A percentile compares a stretch with the other conserved stretches of the same genome.
These are phyloP conservation scores for Odocoileus virginianus DNA, from an alignment of 2,113 vertebrate genomes.

Conservation along the genomic window DNA sequence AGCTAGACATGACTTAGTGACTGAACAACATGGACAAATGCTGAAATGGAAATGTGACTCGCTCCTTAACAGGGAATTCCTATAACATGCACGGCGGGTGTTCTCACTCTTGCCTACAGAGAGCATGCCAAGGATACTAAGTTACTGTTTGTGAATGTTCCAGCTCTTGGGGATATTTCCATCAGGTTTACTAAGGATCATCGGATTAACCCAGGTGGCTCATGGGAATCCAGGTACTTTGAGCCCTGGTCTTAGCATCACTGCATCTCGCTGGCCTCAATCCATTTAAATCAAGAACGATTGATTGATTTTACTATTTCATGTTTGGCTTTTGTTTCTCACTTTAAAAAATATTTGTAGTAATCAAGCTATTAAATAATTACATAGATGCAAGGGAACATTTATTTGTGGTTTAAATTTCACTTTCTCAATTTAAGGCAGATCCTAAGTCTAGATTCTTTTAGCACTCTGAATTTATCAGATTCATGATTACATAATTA, in stretches of 20 bases:
- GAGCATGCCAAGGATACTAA: background rate
- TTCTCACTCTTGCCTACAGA: background rate
- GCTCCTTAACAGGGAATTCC: background rate
- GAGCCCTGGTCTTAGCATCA: background rate
- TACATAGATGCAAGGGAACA: background rate
- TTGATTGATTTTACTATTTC: background rate
- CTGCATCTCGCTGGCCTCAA: background rate
- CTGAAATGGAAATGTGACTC: background rate
- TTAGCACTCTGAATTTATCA: background rate
- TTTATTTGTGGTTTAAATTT: background rate
- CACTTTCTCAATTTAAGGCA: background rate
- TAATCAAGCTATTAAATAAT: background rate
- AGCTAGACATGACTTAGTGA: background rate
- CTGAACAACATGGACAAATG: background rate
- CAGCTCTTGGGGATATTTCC: background rate
- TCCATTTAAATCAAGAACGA: background rate
- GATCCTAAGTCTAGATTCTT: background rate
- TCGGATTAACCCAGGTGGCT: background rate
- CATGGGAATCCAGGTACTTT: background rate
- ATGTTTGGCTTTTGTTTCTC: background rate
- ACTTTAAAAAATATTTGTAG: background rate
- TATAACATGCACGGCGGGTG: background rate
- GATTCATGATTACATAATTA: background rate
- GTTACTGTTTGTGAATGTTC: background rate
- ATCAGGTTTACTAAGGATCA: constrained; percentile 7